Base-by-base conservation (phyloP, 2,113 vertebrate species). In the Lepidothrix coronata region DNA sequence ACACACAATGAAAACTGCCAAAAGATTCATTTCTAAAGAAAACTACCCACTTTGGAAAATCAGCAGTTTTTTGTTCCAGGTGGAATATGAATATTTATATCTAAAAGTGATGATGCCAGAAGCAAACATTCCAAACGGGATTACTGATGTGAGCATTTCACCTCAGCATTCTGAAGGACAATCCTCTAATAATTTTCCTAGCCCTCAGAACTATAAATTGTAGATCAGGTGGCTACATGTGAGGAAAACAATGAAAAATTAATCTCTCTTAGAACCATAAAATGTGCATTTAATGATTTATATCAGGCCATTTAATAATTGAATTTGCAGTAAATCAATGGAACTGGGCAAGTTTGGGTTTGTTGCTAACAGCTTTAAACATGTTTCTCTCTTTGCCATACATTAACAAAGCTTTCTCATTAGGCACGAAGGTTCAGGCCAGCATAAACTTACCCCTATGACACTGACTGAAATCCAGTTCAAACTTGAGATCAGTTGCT, bases 31-130 rank as follows among this genome's bases (percentile, higher is more conserved):
- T 97, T 93, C 66, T 85, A 82, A 92, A 91, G 85, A 92, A 96
- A 95, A 95, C 91, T 81, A 97, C 75, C 94, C 73, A 96, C 75
- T 98, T 97, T 83, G 61, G 96, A 95, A 97, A 97, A 96, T 96
- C 95, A 97, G 95, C 95, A 97, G 71, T 88, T 98, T 97, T 96
- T 95, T 94, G 91, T 97, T 96, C 83, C 51, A 97, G 92, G 96
- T 97, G 57, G 94, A 97, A 89, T 95, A 97, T 97, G 90, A 98
- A 98, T 98, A 98, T 97, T 97, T 97, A 97, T 96, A 96, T 80
- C 54, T 94, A 81, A 89, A 93, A 94, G 97, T 20, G 25, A 97
- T 88, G 85, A 97, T 92, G 91, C 96, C 94, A 95, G 94, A 96
- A 97, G 89, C 89, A 97, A 96, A 91, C 75, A 95, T 62, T 95